These are phyloP conservation scores for Aphyosemion australe DNA, from an alignment of 2,113 vertebrate genomes.

Conservation along the genomic window DNA sequence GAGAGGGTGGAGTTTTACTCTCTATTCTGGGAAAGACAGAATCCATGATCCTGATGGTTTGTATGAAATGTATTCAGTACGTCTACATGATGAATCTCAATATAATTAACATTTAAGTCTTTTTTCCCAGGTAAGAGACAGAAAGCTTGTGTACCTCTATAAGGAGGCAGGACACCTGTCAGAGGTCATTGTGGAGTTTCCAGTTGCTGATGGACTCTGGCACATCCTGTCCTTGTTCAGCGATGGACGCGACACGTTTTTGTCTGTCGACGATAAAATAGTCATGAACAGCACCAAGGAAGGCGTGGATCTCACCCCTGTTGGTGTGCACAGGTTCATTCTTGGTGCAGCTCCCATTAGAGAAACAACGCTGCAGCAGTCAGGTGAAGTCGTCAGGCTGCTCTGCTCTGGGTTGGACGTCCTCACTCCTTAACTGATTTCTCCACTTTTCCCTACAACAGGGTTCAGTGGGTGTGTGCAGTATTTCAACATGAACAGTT, in stretches of 20 bases:
- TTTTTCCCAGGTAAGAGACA: slow-evolving; percentile 67
- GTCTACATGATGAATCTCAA: background rate
- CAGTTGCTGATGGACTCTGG: slow-evolving; percentile 73
- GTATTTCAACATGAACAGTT: slow-evolving; percentile 65
- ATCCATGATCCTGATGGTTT: slow-evolving; percentile 60
- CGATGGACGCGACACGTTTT: slow-evolving; percentile 22
- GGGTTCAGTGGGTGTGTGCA: slow-evolving; percentile 80
- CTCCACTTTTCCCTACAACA: slow-evolving; percentile 34
- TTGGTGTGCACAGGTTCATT: slow-evolving; percentile 61
- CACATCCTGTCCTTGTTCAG: slow-evolving; percentile 66
- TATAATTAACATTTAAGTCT: slow-evolving; percentile 1
- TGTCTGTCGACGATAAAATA: slow-evolving; percentile 63
- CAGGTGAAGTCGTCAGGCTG: slow-evolving; percentile 33
- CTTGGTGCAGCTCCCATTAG: slow-evolving; percentile 51
- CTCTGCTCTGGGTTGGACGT: background rate
- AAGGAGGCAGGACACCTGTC: slow-evolving; percentile 54
- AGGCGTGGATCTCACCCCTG: slow-evolving; percentile 51
- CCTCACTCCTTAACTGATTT: too few relatives aligned
- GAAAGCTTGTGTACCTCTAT: slow-evolving; percentile 56
- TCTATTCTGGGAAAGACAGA: slow-evolving; percentile 50
- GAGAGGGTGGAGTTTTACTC: slow-evolving; percentile 64
- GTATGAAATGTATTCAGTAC: slow-evolving; percentile 4
- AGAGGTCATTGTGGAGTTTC: slow-evolving; percentile 50
- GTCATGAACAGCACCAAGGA: slow-evolving; percentile 57
- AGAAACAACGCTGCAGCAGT: slow-evolving; percentile 27